phyloP scores from a whole-genome alignment of 1,140 invertebrate species.

The Aleiodes sp. region DNA sequence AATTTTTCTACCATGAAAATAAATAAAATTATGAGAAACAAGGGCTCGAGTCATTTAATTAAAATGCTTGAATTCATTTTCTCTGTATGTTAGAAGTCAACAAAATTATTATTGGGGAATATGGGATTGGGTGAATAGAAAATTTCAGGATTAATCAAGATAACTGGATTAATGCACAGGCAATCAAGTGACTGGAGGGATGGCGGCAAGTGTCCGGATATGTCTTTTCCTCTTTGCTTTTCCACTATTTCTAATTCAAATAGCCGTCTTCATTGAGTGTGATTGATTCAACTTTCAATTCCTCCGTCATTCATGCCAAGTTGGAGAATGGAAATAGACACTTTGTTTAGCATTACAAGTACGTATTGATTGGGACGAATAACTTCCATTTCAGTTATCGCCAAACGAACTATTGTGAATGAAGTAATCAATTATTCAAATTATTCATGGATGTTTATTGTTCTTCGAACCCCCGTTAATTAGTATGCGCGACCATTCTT shows the following conservation, averaged over 20 bases:
- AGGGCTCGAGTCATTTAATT: too few relatives aligned
- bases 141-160: neutral
- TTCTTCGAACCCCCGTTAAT: too few relatives aligned
- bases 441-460: too few relatives aligned
- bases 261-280: neutral
- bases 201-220: neutral
- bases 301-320: neutral
- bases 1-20: too few relatives aligned
- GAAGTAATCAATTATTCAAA: too few relatives aligned
- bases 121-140: constrained; percentile 1
- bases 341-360: neutral
- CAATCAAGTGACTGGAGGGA: neutral
- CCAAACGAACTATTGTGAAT: too few relatives aligned
- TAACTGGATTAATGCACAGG: constrained; percentile 8
- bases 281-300: neutral
- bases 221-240: neutral
- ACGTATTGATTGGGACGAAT: neutral
- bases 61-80: too few relatives aligned
- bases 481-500: too few relatives aligned
- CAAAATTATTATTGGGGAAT: neutral
- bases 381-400: too few relatives aligned
- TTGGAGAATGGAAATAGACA: too few relatives aligned
- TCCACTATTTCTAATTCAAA: neutral
- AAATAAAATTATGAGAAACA: too few relatives aligned
- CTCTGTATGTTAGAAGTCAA: too few relatives aligned